phyloP scores from a whole-genome alignment of 2,797 vertebrate genomes.

The Eleutherodactylus coqui region DNA sequence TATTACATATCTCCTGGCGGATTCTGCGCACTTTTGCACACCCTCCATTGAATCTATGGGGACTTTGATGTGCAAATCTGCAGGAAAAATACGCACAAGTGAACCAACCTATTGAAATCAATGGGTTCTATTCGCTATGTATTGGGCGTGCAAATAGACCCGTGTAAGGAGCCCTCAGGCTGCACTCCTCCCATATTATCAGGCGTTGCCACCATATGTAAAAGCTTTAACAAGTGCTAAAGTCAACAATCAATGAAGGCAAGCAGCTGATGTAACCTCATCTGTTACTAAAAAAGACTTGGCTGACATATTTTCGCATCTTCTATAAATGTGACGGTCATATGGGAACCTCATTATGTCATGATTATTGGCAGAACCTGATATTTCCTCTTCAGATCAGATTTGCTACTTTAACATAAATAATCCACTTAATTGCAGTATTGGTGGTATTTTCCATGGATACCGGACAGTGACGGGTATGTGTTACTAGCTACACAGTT shows the following conservation, averaged over 20 bases:
- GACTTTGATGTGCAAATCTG: no score
- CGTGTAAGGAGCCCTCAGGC: neutral
- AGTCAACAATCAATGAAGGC: slow-evolving; percentile 55
- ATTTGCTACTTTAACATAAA: slow-evolving; percentile 31
- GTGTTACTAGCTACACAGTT: neutral
- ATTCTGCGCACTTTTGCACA: no score
- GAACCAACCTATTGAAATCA: no score
- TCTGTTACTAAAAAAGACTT: slow-evolving; percentile 47
- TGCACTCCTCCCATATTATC: neutral
- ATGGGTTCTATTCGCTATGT: no score
- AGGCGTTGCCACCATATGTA: neutral
- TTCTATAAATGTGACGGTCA: slow-evolving; percentile 47
- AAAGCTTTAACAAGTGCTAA: slow-evolving; percentile 13
- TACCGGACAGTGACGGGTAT: slow-evolving; percentile 7
- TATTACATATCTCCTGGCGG: no score
- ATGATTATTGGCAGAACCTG: neutral
- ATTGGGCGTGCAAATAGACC: no score
- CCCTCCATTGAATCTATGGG: no score
- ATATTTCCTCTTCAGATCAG: slow-evolving; percentile 33
- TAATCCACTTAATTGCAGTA: neutral
- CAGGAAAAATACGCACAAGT: no score
- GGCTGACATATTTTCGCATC: slow-evolving; percentile 21
- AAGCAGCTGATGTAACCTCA: slow-evolving; percentile 60
- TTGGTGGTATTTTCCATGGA: slow-evolving; percentile 45
- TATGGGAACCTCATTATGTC: neutral